Evolutionary conservation across 2,113 vertebrate species (phyloP), one percentile per base, ranked within the genome.

Genomic region (Xyliphius kryptos): DNA sequence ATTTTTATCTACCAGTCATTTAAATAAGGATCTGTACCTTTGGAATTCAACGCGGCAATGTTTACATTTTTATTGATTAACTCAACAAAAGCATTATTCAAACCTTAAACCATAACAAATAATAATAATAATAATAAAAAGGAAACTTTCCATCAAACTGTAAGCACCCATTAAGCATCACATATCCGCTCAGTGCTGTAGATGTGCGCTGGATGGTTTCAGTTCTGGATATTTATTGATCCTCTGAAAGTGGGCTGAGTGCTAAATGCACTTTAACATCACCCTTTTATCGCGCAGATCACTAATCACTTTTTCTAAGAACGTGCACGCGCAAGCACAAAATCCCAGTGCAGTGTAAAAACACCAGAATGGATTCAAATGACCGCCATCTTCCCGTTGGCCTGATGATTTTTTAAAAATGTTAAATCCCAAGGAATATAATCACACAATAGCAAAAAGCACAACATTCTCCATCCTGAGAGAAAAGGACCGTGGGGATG

Each of bases 181-280:
- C 16, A 14, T 11, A 2, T 66, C 14, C 47, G 61, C 16, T 17
- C 26, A 15, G 5, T 3, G 8, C 17, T 10, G 17, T 17, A 15
- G 43, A 56, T 14, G 9, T 54, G 14, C 26, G n/a, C 13, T 14
- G 44, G 41, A 49, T 10, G 53, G 37, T 57, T 32, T 59, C 49
- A 16, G 53, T 40, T 21, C 65, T 51, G 37, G 44, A 44, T 37
- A 12, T 9, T 32, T 60, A 76, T 68, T 52, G 71, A 76, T 76
- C 51, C 43, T 20, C 6, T 50, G 6, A 67, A 56, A 43, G 46
- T 43, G n/a, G 20, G 46, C 36, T 9, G 50, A 63, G 62, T 66
- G 37, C 51, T 56, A 22, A 2, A 19, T 38, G 26, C 43, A 16
- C 64, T 36, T 49, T 12, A 63, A 20, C 57, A 16, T 32, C 56